phyloP scores from a whole-genome alignment of 2,113 vertebrate genomes.

The Bos taurus region DNA sequence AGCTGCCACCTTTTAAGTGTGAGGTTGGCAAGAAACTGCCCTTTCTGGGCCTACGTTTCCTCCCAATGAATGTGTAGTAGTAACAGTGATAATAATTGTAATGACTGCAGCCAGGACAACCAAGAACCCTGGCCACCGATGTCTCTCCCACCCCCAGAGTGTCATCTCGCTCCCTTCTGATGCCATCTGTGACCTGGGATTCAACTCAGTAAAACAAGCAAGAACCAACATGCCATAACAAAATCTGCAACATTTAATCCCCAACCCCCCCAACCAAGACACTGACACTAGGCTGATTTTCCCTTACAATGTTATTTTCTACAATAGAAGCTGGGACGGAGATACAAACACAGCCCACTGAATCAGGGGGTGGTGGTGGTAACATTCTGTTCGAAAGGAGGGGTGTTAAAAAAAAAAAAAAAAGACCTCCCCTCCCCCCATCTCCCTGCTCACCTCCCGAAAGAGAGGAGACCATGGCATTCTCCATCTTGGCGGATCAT shows the following conservation, averaged over 20 bases:
- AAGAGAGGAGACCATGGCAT: not conserved
- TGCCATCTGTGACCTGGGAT: not conserved
- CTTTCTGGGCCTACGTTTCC: not conserved
- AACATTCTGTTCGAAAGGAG: conserved; percentile 73
- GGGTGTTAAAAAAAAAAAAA: conserved; percentile 34
- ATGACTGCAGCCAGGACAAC: not conserved
- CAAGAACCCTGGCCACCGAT: not conserved
- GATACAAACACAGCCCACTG: conserved; percentile 79
- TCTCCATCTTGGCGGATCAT: not conserved
- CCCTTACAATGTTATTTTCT: conserved; percentile 81
- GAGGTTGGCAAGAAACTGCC: not conserved
- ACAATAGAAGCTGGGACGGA: conserved; percentile 80
- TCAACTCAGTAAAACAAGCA: not conserved
- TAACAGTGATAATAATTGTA: not conserved
- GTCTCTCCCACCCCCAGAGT: not conserved
- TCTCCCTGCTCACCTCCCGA: not conserved
- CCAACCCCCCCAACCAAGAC: conserved; percentile 63
- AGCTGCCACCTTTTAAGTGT: not conserved
- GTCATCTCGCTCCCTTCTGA: not conserved
- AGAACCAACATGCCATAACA: conserved; percentile 12
- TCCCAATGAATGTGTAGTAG: not conserved
- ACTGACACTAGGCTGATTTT: conserved; percentile 81
- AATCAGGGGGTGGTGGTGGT: conserved; percentile 64
- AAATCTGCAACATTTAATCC: conserved; percentile 76
- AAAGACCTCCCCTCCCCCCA: conserved; percentile 64